phyloP scores from a whole-genome alignment of 2,797 vertebrate species.

The Orestias chungarensis region DNA sequence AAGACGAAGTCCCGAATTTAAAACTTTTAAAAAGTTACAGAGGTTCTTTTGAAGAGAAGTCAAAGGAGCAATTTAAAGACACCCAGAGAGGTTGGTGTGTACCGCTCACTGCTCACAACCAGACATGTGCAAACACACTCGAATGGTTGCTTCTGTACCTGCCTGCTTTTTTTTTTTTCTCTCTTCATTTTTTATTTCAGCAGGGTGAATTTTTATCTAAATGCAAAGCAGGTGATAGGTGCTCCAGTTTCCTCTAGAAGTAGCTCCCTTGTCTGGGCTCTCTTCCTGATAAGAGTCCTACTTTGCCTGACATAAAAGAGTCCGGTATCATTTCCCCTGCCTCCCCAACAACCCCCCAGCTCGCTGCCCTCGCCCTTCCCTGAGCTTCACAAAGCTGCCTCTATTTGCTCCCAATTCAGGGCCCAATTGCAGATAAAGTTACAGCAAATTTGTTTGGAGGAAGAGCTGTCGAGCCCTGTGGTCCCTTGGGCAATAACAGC shows the following conservation, averaged over 20 bases:
- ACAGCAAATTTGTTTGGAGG: slow-evolving; percentile 99
- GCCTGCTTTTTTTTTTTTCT: slow-evolving; percentile 63
- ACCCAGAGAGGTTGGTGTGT: slow-evolving; percentile 76
- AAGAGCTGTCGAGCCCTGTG: slow-evolving; percentile 92
- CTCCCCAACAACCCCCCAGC: slow-evolving; percentile 78
- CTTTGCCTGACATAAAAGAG: slow-evolving; percentile 88
- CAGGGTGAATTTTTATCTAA: slow-evolving; percentile 85
- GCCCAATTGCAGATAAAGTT: slow-evolving; percentile 99
- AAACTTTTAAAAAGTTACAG: slow-evolving; percentile 77
- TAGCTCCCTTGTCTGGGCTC: slow-evolving; percentile 86
- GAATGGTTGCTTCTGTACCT: slow-evolving; percentile 74
- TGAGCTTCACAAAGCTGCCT: slow-evolving; percentile 87
- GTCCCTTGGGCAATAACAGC: slow-evolving; percentile 91
- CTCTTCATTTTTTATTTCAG: slow-evolving; percentile 71
- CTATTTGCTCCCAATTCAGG: slow-evolving; percentile 92
- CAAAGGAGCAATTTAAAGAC: slow-evolving; percentile 82
- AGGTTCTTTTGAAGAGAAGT: slow-evolving; percentile 75
- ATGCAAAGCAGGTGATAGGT: slow-evolving; percentile 88
- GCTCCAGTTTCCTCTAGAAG: slow-evolving; percentile 84
- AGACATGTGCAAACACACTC: slow-evolving; percentile 66
- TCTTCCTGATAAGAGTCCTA: slow-evolving; percentile 86
- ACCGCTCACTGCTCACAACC: slow-evolving; percentile 54
- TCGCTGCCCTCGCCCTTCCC: slow-evolving; percentile 82
- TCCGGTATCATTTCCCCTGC: slow-evolving; percentile 85
- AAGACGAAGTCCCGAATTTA: slow-evolving; percentile 69